These are phyloP conservation scores for Ramphastos sulfuratus DNA, from an alignment of 2,113 vertebrate species.

Conservation along the genomic window DNA sequence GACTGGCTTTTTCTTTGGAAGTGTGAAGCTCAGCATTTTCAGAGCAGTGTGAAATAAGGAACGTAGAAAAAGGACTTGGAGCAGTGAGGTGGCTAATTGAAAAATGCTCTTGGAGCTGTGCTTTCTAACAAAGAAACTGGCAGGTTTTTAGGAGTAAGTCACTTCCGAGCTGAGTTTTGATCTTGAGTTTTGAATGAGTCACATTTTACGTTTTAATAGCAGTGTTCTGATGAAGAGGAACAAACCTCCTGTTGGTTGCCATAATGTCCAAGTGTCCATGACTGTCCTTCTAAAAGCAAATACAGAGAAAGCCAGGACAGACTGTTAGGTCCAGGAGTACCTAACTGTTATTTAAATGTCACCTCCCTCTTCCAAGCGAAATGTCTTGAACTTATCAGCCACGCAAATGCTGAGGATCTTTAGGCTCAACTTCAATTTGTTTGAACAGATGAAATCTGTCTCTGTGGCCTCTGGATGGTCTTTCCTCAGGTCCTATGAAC, in stretches of 20 bases:
- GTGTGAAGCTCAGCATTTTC: slow-evolving; percentile 69
- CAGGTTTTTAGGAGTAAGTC: slow-evolving; percentile 28
- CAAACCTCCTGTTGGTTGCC: neutral
- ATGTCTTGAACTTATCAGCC: neutral
- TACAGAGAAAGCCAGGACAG: neutral
- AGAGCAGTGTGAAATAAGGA: slow-evolving; percentile 66
- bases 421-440: neutral
- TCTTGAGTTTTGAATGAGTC: slow-evolving; percentile 36
- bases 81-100: slow-evolving; percentile 70
- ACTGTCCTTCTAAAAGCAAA: slow-evolving; percentile 7
- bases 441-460: neutral
- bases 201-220: slow-evolving; percentile 47
- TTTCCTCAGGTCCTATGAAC: neutral
- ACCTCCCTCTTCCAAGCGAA: neutral
- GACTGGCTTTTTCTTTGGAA: slow-evolving; percentile 60
- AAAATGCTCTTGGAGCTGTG: slow-evolving; percentile 51
- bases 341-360: neutral
- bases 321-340: neutral
- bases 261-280: slow-evolving; percentile 20
- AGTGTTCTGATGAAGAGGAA: neutral
- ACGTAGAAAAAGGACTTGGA: slow-evolving; percentile 50
- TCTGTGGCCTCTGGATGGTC: neutral
- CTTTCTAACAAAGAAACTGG: slow-evolving; percentile 43
- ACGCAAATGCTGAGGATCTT: neutral
- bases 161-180: slow-evolving; percentile 40